Conservation (phyloP, 1,140 invertebrate genomes). For the Megathymus violae region DNA sequence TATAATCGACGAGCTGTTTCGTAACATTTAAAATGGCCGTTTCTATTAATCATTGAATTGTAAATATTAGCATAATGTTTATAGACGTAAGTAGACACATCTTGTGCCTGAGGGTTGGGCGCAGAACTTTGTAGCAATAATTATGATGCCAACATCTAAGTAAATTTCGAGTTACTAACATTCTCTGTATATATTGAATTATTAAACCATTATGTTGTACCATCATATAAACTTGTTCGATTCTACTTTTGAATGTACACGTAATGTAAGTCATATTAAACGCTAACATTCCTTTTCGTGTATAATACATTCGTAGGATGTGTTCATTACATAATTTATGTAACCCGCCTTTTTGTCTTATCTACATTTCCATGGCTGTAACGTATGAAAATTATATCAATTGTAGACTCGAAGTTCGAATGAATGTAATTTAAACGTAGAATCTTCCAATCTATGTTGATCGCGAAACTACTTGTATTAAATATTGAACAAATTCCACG, state of each 20-base stretch:
- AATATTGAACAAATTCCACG: constrained; percentile 9
- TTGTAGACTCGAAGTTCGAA: constrained; percentile 1
- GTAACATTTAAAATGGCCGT: constrained; percentile 63
- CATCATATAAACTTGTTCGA: constrained; percentile 54
- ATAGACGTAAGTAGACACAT: constrained; percentile 77
- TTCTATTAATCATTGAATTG: constrained; percentile 72
- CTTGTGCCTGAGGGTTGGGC: constrained; percentile 78
- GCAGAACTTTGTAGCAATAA: constrained; percentile 78
- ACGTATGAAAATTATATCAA: constrained; percentile 8
- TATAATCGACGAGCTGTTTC: constrained; percentile 74
- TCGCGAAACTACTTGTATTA: constrained; percentile 5
- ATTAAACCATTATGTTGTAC: constrained; percentile 48
- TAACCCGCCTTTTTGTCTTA: constrained; percentile 5
- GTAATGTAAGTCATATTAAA: constrained; percentile 73
- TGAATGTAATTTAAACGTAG: constrained; percentile 14
- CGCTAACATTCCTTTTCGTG: constrained; percentile 78
- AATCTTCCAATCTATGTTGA: constrained; percentile 9
- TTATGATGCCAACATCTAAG: constrained; percentile 78
- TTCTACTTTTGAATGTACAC: constrained; percentile 62
- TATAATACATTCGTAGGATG: constrained; percentile 35
- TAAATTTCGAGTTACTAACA: constrained; percentile 65
- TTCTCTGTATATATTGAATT: constrained; percentile 71
- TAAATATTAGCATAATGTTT: constrained; percentile 77
- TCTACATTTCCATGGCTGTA: background rate
- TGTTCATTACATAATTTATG: constrained; percentile 1